These are phyloP conservation scores for Decapterus maruadsi DNA, from an alignment of 2,797 vertebrate genomes.

Conservation along the genomic window DNA sequence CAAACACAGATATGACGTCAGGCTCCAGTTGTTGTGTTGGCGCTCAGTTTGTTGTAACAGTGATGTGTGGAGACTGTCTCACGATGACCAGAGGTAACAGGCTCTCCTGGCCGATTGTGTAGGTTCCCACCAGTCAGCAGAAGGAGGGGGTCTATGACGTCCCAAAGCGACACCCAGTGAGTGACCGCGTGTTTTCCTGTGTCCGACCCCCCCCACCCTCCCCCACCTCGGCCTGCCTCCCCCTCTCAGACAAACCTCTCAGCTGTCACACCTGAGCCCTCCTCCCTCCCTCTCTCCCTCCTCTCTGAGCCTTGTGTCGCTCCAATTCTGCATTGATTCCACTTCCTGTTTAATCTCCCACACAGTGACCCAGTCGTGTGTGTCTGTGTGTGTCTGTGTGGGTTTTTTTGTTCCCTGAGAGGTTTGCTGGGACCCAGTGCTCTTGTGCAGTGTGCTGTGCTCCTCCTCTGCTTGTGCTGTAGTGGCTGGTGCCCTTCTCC, in stretches of 20 bases:
- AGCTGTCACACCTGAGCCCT: constrained; percentile 40
- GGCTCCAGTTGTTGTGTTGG: constrained; percentile 28
- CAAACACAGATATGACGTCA: neutral
- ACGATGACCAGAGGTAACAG: constrained; percentile 61
- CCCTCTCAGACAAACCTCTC: constrained; percentile 85
- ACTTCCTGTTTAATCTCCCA: constrained; percentile 9
- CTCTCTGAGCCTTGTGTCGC: constrained; percentile 8
- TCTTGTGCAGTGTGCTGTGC: constrained; percentile 70
- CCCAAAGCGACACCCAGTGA: constrained; percentile 99
- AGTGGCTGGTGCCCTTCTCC: constrained; percentile 55
- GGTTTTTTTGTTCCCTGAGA: constrained; percentile 70
- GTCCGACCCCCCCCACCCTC: constrained; percentile 17
- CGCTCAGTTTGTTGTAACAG: neutral
- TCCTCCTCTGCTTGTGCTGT: constrained; percentile 64
- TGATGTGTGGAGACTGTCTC: constrained; percentile 48
- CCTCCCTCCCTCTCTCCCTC: neutral
- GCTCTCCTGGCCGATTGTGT: constrained; percentile 74
- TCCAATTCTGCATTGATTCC: constrained; percentile 28
- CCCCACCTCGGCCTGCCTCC: constrained; percentile 68
- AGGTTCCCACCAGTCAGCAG: constrained; percentile 99
- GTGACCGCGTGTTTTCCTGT: constrained; percentile 89
- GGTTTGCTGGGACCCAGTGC: constrained; percentile 82
- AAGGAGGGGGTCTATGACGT: constrained; percentile 99
- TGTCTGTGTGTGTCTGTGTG: constrained; percentile 9
- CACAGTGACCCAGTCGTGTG: constrained; percentile 16